These are phyloP conservation scores for Lepidothrix coronata DNA, from an alignment of 2,113 vertebrate genomes.

Conservation along the genomic window DNA sequence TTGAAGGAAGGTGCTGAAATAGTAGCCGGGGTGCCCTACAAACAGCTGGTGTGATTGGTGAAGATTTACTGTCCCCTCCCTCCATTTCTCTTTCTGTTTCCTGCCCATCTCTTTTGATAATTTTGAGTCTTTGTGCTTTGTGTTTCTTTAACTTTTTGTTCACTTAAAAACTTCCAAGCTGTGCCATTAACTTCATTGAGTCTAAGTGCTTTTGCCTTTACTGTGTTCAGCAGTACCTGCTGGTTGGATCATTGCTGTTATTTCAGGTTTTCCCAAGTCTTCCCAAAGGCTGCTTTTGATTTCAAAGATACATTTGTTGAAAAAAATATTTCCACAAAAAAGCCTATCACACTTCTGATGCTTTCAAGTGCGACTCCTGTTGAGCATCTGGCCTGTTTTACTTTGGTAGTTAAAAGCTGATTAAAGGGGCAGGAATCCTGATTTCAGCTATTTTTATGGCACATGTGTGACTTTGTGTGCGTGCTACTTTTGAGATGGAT, in stretches of 20 bases:
- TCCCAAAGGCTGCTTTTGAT: background rate
- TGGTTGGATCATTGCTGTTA: background rate
- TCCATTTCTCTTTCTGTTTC: background rate
- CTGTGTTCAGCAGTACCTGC: background rate
- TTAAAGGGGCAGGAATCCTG: background rate
- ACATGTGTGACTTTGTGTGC: background rate
- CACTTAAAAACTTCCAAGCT: background rate
- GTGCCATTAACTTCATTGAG: background rate
- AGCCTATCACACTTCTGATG: background rate
- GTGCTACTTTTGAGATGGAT: background rate
- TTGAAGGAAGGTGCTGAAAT: background rate
- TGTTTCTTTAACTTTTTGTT: background rate
- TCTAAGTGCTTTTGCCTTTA: background rate
- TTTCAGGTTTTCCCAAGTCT: background rate
- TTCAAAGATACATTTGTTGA: background rate
- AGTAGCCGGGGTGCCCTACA: background rate
- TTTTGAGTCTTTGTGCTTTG: background rate
- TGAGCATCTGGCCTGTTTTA: background rate
- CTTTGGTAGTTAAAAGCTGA: background rate
- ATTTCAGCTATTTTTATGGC: background rate
- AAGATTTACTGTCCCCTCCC: background rate
- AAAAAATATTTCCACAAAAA: background rate
- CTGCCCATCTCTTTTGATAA: background rate
- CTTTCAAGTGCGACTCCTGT: background rate
- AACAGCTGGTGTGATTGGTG: fast-evolving